Evolutionary conservation across 2,888 invertebrate genomes (phyloP).

Genomic region (Microplitis deprimator): DNA sequence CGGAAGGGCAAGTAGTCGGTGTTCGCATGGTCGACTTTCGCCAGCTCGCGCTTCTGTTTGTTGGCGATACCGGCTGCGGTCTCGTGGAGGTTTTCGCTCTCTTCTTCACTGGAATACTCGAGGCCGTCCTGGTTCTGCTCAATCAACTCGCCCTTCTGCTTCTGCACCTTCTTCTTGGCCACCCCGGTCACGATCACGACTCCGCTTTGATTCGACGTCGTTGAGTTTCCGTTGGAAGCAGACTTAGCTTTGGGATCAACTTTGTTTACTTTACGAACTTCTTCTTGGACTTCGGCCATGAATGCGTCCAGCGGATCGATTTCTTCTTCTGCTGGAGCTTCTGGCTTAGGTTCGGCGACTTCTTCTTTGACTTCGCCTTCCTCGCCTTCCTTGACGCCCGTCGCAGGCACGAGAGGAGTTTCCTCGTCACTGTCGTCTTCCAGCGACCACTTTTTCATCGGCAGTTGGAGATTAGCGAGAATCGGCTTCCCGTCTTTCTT

Average conservation of each 20-base stretch:
- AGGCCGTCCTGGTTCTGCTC: constrained; percentile 98
- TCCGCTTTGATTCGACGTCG: constrained; percentile 69
- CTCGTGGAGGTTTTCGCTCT: constrained; percentile 93
- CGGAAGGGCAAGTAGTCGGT: constrained; percentile 91
- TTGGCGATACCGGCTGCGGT: constrained; percentile 90
- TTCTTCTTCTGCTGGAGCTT: constrained; percentile 80
- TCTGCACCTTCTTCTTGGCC: constrained; percentile 83
- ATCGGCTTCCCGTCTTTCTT: constrained; percentile 83
- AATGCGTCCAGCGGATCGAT: constrained; percentile 97
- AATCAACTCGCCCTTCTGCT: constrained; percentile 96
- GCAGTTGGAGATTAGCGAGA: constrained; percentile 75
- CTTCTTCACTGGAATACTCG: constrained; percentile 98
- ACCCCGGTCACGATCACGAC: constrained; percentile 88
- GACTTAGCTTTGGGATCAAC: constrained; percentile 76
- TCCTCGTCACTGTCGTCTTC: constrained; percentile 95
- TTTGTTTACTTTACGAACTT: constrained; percentile 86
- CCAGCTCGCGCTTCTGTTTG: constrained; percentile 92
- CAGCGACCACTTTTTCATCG: constrained; percentile 91
- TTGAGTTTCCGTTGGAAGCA: constrained; percentile 56
- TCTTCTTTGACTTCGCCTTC: constrained; percentile 61
- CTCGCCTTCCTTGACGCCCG: constrained; percentile 76
- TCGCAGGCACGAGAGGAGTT: constrained; percentile 63
- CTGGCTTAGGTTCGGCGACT: constrained; percentile 39
- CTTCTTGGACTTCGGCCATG: constrained; percentile 92
- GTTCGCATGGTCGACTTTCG: constrained; percentile 91